Conservation (phyloP, 1,140 invertebrate species). For the Zophobas atratus region DNA sequence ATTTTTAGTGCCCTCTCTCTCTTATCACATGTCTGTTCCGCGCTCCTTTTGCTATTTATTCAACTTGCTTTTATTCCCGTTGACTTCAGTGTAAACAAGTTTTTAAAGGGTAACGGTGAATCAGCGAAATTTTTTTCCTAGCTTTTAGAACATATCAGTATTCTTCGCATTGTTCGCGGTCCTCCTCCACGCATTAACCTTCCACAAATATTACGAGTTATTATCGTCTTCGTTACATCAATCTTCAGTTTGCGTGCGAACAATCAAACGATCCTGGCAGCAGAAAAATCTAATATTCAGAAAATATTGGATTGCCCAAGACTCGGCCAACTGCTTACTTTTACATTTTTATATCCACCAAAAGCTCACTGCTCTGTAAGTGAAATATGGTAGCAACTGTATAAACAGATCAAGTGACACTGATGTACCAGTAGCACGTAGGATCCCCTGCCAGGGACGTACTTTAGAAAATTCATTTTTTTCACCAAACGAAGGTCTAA, state of each 20-base stretch:
- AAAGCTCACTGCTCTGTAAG: too few species aligned
- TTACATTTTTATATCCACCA: too few species aligned
- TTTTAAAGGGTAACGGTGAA: slow-evolving; percentile 25
- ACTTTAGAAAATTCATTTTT: too few species aligned
- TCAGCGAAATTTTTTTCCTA: slow-evolving; percentile 28
- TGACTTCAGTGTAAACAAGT: slow-evolving; percentile 33
- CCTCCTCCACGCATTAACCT: slow-evolving; percentile 6
- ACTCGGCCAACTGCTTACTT: too few species aligned
- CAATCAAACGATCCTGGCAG: neutral
- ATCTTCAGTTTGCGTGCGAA: neutral
- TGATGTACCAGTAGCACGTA: too few species aligned
- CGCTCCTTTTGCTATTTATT: slow-evolving; percentile 18
- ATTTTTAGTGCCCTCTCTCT: slow-evolving; percentile 35
- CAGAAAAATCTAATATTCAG: slow-evolving; percentile 9
- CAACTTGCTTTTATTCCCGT: slow-evolving; percentile 24
- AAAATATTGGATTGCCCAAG: neutral
- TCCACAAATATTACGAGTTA: neutral
- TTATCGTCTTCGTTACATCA: slow-evolving; percentile 1
- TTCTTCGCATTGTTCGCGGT: slow-evolving; percentile 4
- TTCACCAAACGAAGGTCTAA: too few species aligned
- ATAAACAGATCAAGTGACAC: too few species aligned
- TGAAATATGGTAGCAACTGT: too few species aligned
- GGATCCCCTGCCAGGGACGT: too few species aligned
- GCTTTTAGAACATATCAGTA: slow-evolving; percentile 4
- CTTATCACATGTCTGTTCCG: slow-evolving; percentile 19